Conservation (phyloP, 2,888 invertebrate genomes). For the Pilophorus perplexus region DNA sequence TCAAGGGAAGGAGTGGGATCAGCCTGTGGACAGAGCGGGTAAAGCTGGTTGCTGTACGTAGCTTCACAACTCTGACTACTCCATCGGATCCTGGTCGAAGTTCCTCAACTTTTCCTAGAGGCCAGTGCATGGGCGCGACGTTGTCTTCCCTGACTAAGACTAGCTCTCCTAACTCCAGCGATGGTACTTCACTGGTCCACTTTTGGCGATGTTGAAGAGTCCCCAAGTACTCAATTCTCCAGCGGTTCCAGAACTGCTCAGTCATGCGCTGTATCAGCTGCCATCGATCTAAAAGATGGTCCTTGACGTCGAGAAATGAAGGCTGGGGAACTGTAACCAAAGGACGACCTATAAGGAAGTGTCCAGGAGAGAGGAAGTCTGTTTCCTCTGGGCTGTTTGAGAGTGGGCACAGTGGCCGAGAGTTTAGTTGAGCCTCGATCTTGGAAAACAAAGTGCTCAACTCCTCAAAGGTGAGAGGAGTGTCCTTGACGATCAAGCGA, state of each 20-base stretch:
- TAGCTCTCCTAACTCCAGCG: constrained; percentile 38
- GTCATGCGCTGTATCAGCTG: constrained; percentile 41
- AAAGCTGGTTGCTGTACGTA: no score
- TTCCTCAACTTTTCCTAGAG: not conserved
- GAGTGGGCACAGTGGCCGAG: constrained; percentile 25
- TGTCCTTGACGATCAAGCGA: not conserved
- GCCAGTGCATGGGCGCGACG: constrained; percentile 14
- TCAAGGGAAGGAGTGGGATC: no score
- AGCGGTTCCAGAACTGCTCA: constrained; percentile 48
- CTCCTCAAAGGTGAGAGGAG: constrained; percentile 28
- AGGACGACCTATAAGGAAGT: constrained; percentile 49
- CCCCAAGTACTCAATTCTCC: constrained; percentile 42
- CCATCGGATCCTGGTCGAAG: constrained; percentile 24
- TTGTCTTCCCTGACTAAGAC: constrained; percentile 28
- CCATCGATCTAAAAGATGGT: constrained; percentile 45
- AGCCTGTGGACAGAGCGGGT: no score
- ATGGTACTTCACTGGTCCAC: constrained; percentile 18
- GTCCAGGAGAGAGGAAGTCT: constrained; percentile 48
- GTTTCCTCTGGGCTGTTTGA: constrained; percentile 22
- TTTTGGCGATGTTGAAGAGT: constrained; percentile 41
- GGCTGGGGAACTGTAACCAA: constrained; percentile 47
- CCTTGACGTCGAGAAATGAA: constrained; percentile 39
- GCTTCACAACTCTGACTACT: no score
- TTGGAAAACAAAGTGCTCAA: constrained; percentile 15
- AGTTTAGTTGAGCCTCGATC: constrained; percentile 37